These are phyloP conservation scores for Fragum whitleyi DNA, from an alignment of 2,888 invertebrate genomes.

Conservation along the genomic window DNA sequence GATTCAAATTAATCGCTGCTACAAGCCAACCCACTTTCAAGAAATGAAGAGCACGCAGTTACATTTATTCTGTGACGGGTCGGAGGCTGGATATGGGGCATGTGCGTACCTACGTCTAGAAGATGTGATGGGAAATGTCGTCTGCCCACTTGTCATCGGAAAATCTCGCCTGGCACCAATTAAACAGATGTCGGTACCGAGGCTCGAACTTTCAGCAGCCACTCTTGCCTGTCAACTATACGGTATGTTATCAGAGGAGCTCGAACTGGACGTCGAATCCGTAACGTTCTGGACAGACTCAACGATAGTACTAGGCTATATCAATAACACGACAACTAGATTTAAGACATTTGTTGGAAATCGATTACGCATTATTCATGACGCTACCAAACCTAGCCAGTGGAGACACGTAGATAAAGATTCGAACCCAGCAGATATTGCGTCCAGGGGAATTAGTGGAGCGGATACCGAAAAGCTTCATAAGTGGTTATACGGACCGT, in stretches of 20 bases:
- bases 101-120: conserved; percentile 34
- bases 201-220: conserved; percentile 49
- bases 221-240: conserved; percentile 10
- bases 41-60: no score
- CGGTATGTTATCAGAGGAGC: conserved; percentile 1
- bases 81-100: conserved; percentile 23
- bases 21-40: no score
- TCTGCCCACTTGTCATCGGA: no score
- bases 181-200: conserved; percentile 40
- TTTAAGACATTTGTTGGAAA: conserved; percentile 46
- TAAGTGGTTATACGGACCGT: no score
- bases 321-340: not conserved
- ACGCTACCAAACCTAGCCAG: no score
- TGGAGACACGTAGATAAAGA: no score
- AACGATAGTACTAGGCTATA: no score
- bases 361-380: no score
- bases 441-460: conserved; percentile 20
- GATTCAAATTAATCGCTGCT: not conserved
- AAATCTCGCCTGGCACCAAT: conserved; percentile 49
- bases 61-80: conserved; percentile 41
- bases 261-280: no score
- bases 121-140: not conserved
- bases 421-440: conserved; percentile 30
- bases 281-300: no score
- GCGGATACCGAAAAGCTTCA: conserved; percentile 6